These are phyloP conservation scores for Chrysolina oricalcia DNA, from an alignment of 2,888 invertebrate species.

Conservation along the genomic window DNA sequence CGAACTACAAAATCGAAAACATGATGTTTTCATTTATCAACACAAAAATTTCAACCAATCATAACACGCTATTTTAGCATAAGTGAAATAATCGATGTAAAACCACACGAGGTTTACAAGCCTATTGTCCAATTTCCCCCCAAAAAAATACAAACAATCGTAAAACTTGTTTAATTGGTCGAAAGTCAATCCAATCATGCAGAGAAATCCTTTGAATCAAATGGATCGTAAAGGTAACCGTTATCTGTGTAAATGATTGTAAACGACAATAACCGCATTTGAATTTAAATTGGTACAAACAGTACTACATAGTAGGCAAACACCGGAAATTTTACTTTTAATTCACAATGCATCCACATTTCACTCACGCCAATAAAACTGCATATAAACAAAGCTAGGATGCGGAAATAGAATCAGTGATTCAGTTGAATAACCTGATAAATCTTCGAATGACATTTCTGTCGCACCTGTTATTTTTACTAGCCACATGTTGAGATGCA, in stretches of 20 bases:
- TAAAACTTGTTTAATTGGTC: not conserved
- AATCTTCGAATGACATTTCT: conserved; percentile 38
- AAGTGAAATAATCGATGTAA: too few species aligned
- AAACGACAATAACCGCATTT: not conserved
- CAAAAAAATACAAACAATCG: not conserved
- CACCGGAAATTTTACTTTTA: conserved; percentile 28
- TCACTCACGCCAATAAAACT: not conserved
- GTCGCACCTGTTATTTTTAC: conserved; percentile 44
- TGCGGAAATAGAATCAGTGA: conserved; percentile 50
- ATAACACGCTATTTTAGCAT: too few species aligned
- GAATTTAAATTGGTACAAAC: conserved; percentile 19
- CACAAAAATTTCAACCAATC: too few species aligned
- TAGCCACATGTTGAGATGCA: conserved; percentile 40
- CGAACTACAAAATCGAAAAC: too few species aligned
- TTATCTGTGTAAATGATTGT: not conserved
- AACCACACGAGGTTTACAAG: too few species aligned
- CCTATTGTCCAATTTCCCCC: too few species aligned
- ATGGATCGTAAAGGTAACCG: not conserved
- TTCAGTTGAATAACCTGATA: conserved; percentile 50
- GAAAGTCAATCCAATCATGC: conserved; percentile 8
- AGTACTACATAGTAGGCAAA: not conserved
- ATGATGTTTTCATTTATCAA: too few species aligned
- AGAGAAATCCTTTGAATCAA: not conserved
- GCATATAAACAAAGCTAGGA: conserved; percentile 40
- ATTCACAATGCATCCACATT: conserved; percentile 34